These are phyloP conservation scores for Coregonus sp. DNA, from an alignment of 2,797 vertebrate species.

Conservation along the genomic window DNA sequence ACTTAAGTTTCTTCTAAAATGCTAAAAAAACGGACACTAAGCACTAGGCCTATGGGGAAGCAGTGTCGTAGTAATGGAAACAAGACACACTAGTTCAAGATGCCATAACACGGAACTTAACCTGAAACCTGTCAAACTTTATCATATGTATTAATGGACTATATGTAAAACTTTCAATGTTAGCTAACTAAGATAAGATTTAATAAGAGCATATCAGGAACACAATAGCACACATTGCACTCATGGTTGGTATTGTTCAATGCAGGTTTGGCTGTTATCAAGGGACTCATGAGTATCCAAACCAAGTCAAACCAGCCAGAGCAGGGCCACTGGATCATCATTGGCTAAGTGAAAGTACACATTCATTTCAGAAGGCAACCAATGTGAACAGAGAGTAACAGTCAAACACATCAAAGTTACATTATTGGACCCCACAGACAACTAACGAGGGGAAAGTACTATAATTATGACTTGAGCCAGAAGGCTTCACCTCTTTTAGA, in stretches of 20 bases:
- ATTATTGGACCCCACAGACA: neutral
- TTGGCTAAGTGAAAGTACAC: neutral
- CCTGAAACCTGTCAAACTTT: neutral
- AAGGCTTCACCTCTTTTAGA: neutral
- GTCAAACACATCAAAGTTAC: neutral
- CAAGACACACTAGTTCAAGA: neutral
- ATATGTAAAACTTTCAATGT: neutral
- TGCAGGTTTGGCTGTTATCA: neutral
- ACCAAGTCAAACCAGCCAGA: neutral
- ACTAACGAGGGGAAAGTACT: neutral
- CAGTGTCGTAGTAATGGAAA: neutral
- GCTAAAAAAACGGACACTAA: neutral
- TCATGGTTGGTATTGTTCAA: neutral
- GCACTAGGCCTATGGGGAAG: neutral
- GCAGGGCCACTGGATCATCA: neutral
- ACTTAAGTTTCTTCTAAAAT: neutral
- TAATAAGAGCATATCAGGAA: neutral
- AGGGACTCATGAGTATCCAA: neutral
- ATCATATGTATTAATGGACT: neutral
- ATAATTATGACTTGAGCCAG: neutral
- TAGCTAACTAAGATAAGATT: neutral
- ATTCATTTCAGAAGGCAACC: neutral
- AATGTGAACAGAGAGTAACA: neutral
- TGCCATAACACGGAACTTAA: neutral
- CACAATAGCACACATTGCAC: neutral